Conservation (phyloP, 2,797 vertebrate species). For the Sebastes goodei region DNA sequence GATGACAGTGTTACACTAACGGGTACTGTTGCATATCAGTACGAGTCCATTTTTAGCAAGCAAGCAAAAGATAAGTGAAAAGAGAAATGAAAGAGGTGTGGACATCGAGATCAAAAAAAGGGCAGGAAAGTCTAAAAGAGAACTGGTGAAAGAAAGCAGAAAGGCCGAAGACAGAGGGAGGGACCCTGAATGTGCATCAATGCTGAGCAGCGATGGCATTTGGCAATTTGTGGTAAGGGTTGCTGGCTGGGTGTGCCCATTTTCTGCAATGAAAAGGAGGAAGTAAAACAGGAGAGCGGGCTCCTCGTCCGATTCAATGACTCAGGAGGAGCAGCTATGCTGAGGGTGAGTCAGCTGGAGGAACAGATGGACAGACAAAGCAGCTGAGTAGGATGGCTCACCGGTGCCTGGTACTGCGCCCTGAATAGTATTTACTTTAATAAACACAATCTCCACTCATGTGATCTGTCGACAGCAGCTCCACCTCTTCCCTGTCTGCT, state of each 20-base stretch:
- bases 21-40: not conserved
- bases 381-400: slow-evolving; percentile 10
- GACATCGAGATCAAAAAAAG: not conserved
- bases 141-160: not conserved
- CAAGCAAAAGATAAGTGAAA: not conserved
- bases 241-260: slow-evolving; percentile 70
- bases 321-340: slow-evolving; percentile 43
- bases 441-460: not conserved
- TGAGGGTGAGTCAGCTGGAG: slow-evolving; percentile 58
- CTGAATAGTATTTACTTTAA: not conserved
- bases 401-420: slow-evolving; percentile 22
- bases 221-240: slow-evolving; percentile 69
- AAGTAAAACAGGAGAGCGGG: slow-evolving; percentile 56
- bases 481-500: not conserved
- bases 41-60: not conserved
- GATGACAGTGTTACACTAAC: not conserved
- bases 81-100: slow-evolving; percentile 38
- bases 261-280: slow-evolving; percentile 61
- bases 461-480: not conserved
- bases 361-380: not conserved
- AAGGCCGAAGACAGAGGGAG: slow-evolving; percentile 1
- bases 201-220: slow-evolving; percentile 41
- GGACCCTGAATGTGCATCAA: not conserved
- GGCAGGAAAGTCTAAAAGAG: not conserved
- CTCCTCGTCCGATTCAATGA: slow-evolving; percentile 59